phyloP scores from a whole-genome alignment of 2,888 invertebrate species.

The Erebia palarica region DNA sequence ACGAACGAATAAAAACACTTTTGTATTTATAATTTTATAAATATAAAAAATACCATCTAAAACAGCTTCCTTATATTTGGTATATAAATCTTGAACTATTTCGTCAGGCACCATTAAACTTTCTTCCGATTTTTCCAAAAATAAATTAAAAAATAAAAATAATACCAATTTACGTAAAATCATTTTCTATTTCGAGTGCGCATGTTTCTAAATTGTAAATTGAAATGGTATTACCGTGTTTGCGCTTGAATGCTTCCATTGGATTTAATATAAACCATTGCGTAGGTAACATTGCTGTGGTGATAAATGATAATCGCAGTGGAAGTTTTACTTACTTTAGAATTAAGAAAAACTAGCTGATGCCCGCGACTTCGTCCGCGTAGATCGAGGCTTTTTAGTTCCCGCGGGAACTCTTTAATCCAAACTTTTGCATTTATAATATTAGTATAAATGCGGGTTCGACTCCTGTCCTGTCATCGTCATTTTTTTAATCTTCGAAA shows the following conservation, averaged over 20 bases:
- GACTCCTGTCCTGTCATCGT: not conserved
- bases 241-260: slow-evolving; percentile 53
- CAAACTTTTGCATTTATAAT: no score
- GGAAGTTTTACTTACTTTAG: no score
- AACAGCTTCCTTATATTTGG: slow-evolving; percentile 52
- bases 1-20: no score
- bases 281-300: not conserved
- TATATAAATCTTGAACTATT: slow-evolving; percentile 38
- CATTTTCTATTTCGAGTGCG: slow-evolving; percentile 26
- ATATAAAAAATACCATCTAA: slow-evolving; percentile 44
- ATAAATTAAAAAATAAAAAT: slow-evolving; percentile 7
- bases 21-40: not conserved
- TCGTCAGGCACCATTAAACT: slow-evolving; percentile 19
- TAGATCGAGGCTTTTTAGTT: no score
- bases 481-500: not conserved
- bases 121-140: slow-evolving; percentile 1
- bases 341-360: no score
- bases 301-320: not conserved
- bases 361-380: no score
- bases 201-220: slow-evolving; percentile 23
- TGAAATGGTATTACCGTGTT: slow-evolving; percentile 39
- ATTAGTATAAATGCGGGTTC: no score
- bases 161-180: not conserved
- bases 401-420: no score
- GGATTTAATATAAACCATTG: slow-evolving; percentile 51